These are phyloP conservation scores for Anadara kagoshimensis DNA, from an alignment of 1,140 invertebrate species.

Conservation along the genomic window DNA sequence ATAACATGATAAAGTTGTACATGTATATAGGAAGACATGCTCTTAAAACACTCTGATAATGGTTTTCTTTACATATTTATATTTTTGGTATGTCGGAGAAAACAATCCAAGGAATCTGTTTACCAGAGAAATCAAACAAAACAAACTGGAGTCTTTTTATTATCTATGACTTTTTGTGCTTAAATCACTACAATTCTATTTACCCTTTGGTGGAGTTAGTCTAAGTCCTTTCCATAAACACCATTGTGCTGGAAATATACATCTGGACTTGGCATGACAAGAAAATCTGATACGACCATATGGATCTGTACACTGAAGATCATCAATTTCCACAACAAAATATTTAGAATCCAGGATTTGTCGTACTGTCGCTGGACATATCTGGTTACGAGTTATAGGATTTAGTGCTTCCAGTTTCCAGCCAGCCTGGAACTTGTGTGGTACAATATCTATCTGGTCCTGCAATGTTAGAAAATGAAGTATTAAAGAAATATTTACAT, in stretches of 20 bases:
- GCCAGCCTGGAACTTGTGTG: constrained; percentile 77
- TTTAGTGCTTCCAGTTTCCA: constrained; percentile 85
- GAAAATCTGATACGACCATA: constrained; percentile 57
- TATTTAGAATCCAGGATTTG: constrained; percentile 81
- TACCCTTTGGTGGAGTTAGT: constrained; percentile 68
- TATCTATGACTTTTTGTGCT: too few relatives aligned
- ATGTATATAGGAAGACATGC: too few relatives aligned
- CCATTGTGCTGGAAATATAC: constrained; percentile 73
- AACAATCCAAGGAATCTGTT: too few relatives aligned
- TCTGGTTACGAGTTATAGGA: constrained; percentile 79
- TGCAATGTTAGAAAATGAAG: constrained; percentile 37
- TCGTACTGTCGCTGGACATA: constrained; percentile 81
- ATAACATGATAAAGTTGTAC: too few relatives aligned
- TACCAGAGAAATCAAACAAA: too few relatives aligned
- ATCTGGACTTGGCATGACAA: constrained; percentile 67
- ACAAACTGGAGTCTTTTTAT: too few relatives aligned
- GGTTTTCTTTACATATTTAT: too few relatives aligned
- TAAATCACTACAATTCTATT: not conserved
- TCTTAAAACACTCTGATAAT: too few relatives aligned
- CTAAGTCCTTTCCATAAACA: constrained; percentile 65
- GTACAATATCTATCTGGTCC: constrained; percentile 61
- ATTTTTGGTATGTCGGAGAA: too few relatives aligned
- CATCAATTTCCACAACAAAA: constrained; percentile 80
- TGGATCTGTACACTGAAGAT: constrained; percentile 32
- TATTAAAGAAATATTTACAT: not conserved